phyloP scores from a whole-genome alignment of 2,797 vertebrate species.

The Anguilla anguilla region DNA sequence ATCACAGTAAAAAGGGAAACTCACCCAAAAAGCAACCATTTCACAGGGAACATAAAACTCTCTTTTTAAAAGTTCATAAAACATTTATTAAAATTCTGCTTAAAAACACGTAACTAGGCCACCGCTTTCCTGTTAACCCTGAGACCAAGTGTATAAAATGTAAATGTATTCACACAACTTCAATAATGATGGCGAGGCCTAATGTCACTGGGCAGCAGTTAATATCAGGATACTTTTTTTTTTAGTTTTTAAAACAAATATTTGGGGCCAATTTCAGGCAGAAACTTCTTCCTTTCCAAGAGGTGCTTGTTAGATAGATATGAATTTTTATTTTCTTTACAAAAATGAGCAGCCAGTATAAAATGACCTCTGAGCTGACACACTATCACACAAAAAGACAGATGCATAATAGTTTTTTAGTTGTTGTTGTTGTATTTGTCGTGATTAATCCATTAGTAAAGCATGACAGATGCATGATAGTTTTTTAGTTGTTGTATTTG shows the following conservation, averaged over 20 bases:
- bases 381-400: not conserved
- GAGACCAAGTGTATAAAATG: not conserved
- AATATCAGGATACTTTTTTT: not conserved
- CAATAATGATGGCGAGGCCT: not conserved
- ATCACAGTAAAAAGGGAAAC: not conserved
- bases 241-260: not conserved
- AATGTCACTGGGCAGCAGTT: not conserved
- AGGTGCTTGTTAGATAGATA: not conserved
- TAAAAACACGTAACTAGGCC: not conserved
- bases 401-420: not conserved
- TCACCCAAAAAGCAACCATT: not conserved
- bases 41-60: not conserved
- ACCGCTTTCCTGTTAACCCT: not conserved
- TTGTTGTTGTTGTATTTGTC: too few relatives aligned
- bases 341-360: not conserved
- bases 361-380: not conserved
- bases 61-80: slow-evolving; percentile 1
- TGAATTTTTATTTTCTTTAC: not conserved
- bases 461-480: too few relatives aligned
- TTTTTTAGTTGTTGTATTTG: too few relatives aligned
- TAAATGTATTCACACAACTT: not conserved
- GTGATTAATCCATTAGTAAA: too few relatives aligned
- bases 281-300: not conserved
- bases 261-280: not conserved
- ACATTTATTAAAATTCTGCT: not conserved